Conservation (phyloP, 2,797 vertebrate genomes). For the Tragelaphus eurycerus region DNA sequence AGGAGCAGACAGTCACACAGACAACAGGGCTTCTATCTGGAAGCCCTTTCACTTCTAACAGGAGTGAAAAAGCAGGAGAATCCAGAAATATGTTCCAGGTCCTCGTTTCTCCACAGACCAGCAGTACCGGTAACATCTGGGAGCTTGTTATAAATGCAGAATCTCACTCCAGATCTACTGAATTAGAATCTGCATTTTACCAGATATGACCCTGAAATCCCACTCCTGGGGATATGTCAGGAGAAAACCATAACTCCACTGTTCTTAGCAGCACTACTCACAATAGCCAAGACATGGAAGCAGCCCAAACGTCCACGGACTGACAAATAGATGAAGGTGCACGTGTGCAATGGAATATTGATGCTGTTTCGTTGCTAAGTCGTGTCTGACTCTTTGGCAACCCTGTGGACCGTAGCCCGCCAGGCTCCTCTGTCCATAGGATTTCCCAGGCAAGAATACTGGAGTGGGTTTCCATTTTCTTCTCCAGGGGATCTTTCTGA, state of each 20-base stretch:
- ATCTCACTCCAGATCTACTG: background rate
- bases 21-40: background rate
- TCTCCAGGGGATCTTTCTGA: background rate
- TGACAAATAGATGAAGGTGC: background rate
- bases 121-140: accelerated
- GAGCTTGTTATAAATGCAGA: background rate
- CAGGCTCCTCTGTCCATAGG: background rate
- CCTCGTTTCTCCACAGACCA: background rate
- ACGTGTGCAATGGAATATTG: accelerated
- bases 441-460: background rate
- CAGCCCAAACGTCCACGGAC: background rate
- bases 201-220: background rate
- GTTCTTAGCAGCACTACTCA: background rate
- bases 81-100: background rate
- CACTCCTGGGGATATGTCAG: background rate
- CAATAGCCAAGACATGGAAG: background rate
- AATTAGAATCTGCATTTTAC: background rate
- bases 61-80: background rate
- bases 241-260: background rate
- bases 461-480: background rate
- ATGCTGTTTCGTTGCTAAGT: background rate
- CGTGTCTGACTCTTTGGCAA: background rate
- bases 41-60: too few relatives aligned
- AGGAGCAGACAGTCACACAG: background rate
- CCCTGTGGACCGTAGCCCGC: background rate